Base-by-base conservation (phyloP, 2,888 invertebrate species). In the Poecilus cupreus region DNA sequence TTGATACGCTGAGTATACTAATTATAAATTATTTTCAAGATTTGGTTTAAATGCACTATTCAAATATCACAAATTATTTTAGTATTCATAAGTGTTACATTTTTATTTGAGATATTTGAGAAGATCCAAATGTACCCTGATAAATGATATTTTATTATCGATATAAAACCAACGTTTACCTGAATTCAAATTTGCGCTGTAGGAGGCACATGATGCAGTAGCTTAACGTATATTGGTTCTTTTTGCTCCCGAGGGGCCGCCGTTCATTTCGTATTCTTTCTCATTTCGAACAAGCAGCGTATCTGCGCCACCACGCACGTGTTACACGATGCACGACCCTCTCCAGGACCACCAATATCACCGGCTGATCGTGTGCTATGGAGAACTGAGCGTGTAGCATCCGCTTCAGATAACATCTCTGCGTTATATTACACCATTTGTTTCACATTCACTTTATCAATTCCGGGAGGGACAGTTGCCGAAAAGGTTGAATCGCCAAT, bases 371-470 rank as follows among this genome's bases (percentile, higher is more conserved):
- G 11, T 22, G n/a, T 26, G 37, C 13, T 16, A 6, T 18, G 20
- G 20, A 10, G 37, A 16, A 20, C 13, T 49, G 78, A 78, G 16
- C 78, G 78, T 64, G 78, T 68, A 43, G 2, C 22, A 64, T 78
- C 26, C 11, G 16, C 37, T 68, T 37, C 13, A 10, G 64, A 68
- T 68, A 68, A 32, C 64, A 68, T 68, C 64, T 32, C 37, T 68
- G 37, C 57, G 13, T 49, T 54, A 72, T 57, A 72, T 39, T 57
- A 72, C 60, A 80, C 51, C 80, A 80, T 80, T 72, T 80, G 78
- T 80, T 80, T 80, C 80, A 72, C 72, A 80, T 72, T 72, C 57
- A 70, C 37, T 80, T 80, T 80, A 72, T 80, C 72, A 80, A 70
- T 80, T 72, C 70, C 72, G 22, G 22, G 32, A 68, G 70, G 79